These are phyloP conservation scores for Labeo catla DNA, from an alignment of 2,113 vertebrate species.

Conservation along the genomic window DNA sequence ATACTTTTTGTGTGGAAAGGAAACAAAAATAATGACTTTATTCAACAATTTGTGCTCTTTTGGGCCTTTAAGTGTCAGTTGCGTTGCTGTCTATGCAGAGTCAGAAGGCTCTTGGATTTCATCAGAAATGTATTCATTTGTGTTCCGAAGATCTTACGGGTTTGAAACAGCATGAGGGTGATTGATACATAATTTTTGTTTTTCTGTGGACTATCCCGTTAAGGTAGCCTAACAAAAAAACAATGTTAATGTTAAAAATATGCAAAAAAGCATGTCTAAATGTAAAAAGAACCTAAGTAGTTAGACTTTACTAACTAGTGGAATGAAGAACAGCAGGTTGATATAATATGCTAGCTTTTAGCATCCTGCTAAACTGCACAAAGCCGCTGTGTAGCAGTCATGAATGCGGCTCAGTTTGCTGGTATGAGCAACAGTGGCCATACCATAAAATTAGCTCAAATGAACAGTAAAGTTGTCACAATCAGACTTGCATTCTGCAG, in stretches of 20 bases:
- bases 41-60: no score
- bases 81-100: no score
- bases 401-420: slow-evolving; percentile 27
- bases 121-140: no score
- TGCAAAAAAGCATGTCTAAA: not conserved
- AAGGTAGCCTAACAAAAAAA: not conserved
- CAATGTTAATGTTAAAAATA: not conserved
- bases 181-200: no score
- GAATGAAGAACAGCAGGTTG: not conserved
- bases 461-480: slow-evolving; percentile 36
- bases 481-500: slow-evolving; percentile 10
- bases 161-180: no score
- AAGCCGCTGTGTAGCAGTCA: slow-evolving; percentile 7
- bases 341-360: not conserved
- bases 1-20: no score
- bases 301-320: not conserved
- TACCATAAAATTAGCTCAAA: slow-evolving; percentile 35
- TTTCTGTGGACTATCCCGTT: no score
- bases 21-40: no score
- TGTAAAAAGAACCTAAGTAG: no score
- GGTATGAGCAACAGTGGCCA: not conserved
- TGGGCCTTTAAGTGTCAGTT: no score
- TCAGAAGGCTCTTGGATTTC: no score
- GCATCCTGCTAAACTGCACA: not conserved
- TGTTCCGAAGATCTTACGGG: no score